phyloP scores from a whole-genome alignment of 1,140 invertebrate species.

The Asbolus verrucosus region DNA sequence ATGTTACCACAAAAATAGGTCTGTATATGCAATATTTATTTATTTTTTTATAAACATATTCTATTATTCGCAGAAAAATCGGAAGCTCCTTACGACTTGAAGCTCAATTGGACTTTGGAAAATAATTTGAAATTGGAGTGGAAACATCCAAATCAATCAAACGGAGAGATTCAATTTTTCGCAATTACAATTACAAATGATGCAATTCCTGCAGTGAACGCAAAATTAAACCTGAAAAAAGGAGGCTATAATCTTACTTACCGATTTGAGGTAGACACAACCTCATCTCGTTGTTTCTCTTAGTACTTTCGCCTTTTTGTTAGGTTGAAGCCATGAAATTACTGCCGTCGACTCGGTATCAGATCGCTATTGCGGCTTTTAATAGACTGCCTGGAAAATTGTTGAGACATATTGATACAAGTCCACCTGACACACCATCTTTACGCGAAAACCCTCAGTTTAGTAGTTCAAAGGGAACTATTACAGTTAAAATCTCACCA shows the following conservation, averaged over 20 bases:
- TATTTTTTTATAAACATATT: no score
- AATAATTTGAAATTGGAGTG: conserved; percentile 36
- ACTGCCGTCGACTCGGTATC: neutral
- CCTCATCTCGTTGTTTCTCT: neutral
- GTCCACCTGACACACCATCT: neutral
- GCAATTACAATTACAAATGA: neutral
- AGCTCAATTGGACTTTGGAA: neutral
- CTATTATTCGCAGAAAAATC: conserved; percentile 10
- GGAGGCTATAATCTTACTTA: neutral
- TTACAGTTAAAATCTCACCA: no score
- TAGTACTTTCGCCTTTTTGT: neutral
- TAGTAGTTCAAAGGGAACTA: no score
- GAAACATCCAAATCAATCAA: conserved; percentile 47
- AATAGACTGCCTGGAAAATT: neutral
- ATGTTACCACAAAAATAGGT: neutral
- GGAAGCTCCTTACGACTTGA: conserved; percentile 29
- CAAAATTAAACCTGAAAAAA: neutral
- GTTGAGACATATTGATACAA: neutral
- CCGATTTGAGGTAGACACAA: neutral
- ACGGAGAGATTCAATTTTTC: conserved; percentile 27
- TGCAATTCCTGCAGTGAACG: neutral
- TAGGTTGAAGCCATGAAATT: neutral
- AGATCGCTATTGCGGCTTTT: neutral
- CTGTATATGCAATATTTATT: no score
- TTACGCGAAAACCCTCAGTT: no score